A percentile compares a stretch with the other conserved stretches of the same genome.
These are phyloP conservation scores for Acromyrmex charruanus DNA, from an alignment of 1,140 invertebrate genomes.

Conservation along the genomic window DNA sequence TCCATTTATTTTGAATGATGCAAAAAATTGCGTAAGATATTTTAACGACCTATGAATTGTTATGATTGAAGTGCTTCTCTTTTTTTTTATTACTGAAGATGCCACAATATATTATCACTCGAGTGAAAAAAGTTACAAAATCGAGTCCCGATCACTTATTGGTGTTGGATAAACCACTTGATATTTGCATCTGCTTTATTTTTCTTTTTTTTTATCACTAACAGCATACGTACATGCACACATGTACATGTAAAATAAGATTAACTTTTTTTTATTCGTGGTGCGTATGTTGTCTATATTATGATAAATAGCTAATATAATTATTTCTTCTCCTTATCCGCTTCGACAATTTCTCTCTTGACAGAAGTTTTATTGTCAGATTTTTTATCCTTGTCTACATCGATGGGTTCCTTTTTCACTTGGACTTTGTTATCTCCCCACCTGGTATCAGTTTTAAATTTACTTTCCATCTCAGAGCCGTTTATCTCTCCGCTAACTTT, in stretches of 20 bases:
- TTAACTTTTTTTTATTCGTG: constrained; percentile 35
- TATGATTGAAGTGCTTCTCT: constrained; percentile 40
- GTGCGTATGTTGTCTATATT: constrained; percentile 46
- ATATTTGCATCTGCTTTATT: constrained; percentile 2
- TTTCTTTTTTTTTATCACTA: constrained; percentile 43
- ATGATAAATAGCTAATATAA: constrained; percentile 50
- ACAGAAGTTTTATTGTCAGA: constrained; percentile 82
- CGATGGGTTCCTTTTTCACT: constrained; percentile 81
- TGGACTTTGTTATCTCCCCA: constrained; percentile 84
- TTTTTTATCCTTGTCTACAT: constrained; percentile 83
- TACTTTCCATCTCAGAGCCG: constrained; percentile 82
- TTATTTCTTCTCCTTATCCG: constrained; percentile 83
- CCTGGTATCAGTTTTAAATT: constrained; percentile 84
- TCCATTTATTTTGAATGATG: constrained; percentile 10
- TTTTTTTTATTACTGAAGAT: constrained; percentile 61
- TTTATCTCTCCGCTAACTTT: constrained; percentile 82
- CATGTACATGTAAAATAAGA: constrained; percentile 14
- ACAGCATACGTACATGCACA: background rate
- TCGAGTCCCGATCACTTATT: constrained; percentile 64
- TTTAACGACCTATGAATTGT: constrained; percentile 31
- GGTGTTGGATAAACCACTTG: constrained; percentile 37
- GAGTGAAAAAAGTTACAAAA: constrained; percentile 76
- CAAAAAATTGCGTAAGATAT: constrained; percentile 47
- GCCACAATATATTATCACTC: constrained; percentile 59
- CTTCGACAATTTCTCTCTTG: constrained; percentile 81